phyloP scores from a whole-genome alignment of 2,113 vertebrate genomes.

The Campylorhamphus procurvoides region DNA sequence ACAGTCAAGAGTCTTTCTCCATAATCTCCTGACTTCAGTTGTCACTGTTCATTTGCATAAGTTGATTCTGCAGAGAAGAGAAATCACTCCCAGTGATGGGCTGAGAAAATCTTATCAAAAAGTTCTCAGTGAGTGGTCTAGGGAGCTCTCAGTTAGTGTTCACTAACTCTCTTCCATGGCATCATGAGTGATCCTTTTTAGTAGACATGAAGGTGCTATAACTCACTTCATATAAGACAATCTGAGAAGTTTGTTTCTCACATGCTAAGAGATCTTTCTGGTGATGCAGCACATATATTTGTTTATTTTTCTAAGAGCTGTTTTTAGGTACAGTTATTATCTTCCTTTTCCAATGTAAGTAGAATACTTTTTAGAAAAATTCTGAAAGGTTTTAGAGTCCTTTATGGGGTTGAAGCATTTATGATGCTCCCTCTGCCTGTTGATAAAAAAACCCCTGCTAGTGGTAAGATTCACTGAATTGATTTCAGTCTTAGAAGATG shows the following conservation, averaged over 20 bases:
- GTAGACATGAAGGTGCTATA: not conserved
- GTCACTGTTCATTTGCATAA: not conserved
- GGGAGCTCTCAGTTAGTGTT: not conserved
- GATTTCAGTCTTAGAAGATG: not conserved
- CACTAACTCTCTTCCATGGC: not conserved
- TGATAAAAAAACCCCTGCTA: not conserved
- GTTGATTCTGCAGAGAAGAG: not conserved
- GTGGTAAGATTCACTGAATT: not conserved
- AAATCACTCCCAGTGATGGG: not conserved
- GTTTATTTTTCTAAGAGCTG: not conserved
- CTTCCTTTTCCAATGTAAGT: not conserved
- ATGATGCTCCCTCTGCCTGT: not conserved
- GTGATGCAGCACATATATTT: not conserved
- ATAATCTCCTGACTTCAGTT: not conserved
- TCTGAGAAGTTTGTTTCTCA: not conserved
- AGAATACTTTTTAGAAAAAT: not conserved
- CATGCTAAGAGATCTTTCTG: not conserved
- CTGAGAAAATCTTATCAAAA: not conserved
- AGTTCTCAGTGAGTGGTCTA: not conserved
- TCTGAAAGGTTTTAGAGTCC: rapidly evolving
- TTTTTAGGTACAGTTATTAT: not conserved
- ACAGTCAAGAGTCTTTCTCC: not conserved
- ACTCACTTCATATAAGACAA: not conserved
- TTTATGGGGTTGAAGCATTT: not conserved
- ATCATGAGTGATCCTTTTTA: not conserved